Conservation (phyloP, 2,113 vertebrate genomes). For the Perca flavescens region DNA sequence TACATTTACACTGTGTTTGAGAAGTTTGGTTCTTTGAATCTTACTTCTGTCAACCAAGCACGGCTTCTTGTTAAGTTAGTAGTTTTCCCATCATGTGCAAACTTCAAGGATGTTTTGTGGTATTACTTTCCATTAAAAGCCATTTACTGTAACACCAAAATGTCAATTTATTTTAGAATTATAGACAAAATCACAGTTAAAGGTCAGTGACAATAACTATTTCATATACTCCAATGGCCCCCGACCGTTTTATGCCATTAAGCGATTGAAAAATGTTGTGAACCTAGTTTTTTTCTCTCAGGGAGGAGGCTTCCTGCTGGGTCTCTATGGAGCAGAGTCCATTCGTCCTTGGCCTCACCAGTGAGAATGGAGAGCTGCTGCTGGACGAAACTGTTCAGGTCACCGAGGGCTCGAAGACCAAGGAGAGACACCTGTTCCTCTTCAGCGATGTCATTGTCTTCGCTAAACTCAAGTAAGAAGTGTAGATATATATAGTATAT, state of each 20-base stretch:
- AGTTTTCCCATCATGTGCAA: not conserved
- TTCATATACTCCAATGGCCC: not conserved
- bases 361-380: slow-evolving; percentile 76
- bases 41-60: not conserved
- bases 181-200: not conserved
- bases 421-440: slow-evolving; percentile 81
- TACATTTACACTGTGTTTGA: not conserved
- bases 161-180: not conserved
- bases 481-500: not conserved
- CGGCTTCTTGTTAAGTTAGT: not conserved
- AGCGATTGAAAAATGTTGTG: not conserved
- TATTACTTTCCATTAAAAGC: not conserved
- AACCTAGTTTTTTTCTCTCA: slow-evolving; percentile 38
- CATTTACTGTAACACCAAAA: not conserved
- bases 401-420: slow-evolving; percentile 77
- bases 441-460: slow-evolving; percentile 80
- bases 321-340: slow-evolving; percentile 81
- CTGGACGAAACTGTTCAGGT: slow-evolving; percentile 79
- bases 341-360: slow-evolving; percentile 80
- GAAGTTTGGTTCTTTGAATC: not conserved
- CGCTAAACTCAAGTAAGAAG: slow-evolving; percentile 81
- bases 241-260: not conserved
- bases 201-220: not conserved
- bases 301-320: slow-evolving; percentile 74
- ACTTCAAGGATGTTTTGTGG: not conserved